phyloP scores from a whole-genome alignment of 2,888 invertebrate genomes.

The Orchestes rusci region DNA sequence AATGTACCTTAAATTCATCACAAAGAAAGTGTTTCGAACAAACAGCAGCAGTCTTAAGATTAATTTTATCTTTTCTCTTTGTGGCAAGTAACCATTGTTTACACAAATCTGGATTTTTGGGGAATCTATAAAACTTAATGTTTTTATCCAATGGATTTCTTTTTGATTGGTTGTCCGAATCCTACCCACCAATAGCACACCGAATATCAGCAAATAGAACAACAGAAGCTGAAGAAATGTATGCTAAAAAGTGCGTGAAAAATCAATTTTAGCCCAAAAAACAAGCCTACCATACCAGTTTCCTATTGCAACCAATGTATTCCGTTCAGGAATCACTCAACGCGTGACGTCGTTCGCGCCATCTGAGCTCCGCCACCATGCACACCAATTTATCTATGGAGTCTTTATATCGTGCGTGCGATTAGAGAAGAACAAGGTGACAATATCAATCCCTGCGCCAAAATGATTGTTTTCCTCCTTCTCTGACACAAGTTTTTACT shows the following conservation, averaged over 20 bases:
- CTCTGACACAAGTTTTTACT: no score
- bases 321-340: background rate
- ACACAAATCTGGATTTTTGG: background rate
- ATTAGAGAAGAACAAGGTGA: no score
- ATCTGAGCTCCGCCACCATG: background rate
- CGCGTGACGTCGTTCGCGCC: background rate
- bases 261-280: background rate
- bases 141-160: background rate
- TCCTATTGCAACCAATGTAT: no score
- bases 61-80: background rate
- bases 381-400: background rate
- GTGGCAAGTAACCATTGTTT: background rate
- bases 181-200: background rate
- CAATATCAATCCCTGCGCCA: no score
- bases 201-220: background rate
- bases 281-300: background rate
- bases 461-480: no score
- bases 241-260: background rate
- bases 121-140: background rate
- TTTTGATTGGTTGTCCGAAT: background rate
- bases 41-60: background rate
- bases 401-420: background rate
- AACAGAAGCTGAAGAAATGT: no score
- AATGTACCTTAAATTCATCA: constrained; percentile 1
- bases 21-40: background rate